A percentile compares a stretch with the other conserved stretches of the same genome.
phyloP scores from a whole-genome alignment of 2,888 invertebrate species.

The Itoplectis maculator region DNA sequence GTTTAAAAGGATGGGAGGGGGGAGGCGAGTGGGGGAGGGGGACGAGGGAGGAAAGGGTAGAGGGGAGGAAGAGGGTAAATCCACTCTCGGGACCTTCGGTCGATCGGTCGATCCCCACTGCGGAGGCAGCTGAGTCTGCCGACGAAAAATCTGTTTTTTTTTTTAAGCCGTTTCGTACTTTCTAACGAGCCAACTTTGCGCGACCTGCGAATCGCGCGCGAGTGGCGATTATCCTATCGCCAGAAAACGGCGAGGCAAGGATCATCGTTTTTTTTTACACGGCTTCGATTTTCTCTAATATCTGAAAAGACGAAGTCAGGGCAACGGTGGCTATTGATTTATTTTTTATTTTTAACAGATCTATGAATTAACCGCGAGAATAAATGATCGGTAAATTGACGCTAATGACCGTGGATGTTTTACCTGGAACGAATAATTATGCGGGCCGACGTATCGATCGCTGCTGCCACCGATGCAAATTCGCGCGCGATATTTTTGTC shows the following conservation, averaged over 20 bases:
- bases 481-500: slow-evolving; percentile 26
- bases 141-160: background rate
- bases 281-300: background rate
- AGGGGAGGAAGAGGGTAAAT: slow-evolving; percentile 22
- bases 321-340: background rate
- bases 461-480: background rate
- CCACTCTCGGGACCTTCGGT: slow-evolving; percentile 40
- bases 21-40: too few relatives aligned
- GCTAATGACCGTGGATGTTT: background rate
- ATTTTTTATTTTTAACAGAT: background rate
- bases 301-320: background rate
- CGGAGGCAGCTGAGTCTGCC: too few relatives aligned
- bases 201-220: background rate
- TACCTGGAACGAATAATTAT: background rate
- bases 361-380: background rate
- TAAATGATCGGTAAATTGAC: background rate
- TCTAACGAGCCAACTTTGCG: background rate
- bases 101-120: slow-evolving; percentile 5
- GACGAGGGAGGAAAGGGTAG: too few relatives aligned
- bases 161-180: background rate
- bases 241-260: background rate
- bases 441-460: background rate
- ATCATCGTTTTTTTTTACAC: background rate
- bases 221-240: background rate
- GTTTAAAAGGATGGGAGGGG: slow-evolving; percentile 7